Percentiles rank a stretch among this genome's conserved stretches.
Conservation (phyloP, 2,797 vertebrate species). For the Australoheros facetus region DNA sequence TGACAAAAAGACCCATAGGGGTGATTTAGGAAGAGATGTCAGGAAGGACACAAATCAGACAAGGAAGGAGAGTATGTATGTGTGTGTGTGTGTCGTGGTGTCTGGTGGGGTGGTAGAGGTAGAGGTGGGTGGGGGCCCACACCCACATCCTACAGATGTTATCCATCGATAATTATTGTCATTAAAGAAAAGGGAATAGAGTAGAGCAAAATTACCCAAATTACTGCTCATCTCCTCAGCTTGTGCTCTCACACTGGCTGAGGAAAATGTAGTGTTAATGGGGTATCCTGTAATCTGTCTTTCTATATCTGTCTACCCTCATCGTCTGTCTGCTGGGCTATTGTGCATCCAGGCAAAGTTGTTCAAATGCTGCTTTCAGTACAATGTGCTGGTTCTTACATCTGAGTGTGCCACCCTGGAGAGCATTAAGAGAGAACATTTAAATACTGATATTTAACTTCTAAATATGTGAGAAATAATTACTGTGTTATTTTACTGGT, state of each 20-base stretch:
- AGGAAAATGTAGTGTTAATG: constrained; percentile 44
- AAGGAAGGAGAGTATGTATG: constrained; percentile 24
- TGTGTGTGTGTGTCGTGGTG: not conserved
- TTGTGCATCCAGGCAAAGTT: constrained; percentile 31
- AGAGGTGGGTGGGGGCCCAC: constrained; percentile 10
- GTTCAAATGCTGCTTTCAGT: constrained; percentile 25
- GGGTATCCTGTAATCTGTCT: constrained; percentile 40
- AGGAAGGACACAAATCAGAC: constrained; percentile 47
- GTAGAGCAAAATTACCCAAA: constrained; percentile 62
- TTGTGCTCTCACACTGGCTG: constrained; percentile 18
- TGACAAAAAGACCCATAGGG: not conserved
- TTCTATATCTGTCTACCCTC: constrained; percentile 33
- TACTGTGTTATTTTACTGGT: not conserved
- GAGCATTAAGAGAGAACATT: not conserved
- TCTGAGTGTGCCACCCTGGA: not conserved
- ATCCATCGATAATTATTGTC: constrained; percentile 71
- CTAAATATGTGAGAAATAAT: not conserved
- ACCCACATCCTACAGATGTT: constrained; percentile 60
- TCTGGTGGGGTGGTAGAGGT: not conserved
- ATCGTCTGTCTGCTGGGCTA: constrained; percentile 10
- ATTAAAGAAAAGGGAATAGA: constrained; percentile 63
- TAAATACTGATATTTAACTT: not conserved
- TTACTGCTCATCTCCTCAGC: constrained; percentile 54
- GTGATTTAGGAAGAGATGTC: constrained; percentile 30
- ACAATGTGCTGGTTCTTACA: not conserved